phyloP scores from a whole-genome alignment of 1,140 invertebrate species.

The Zaprionus ornatus region DNA sequence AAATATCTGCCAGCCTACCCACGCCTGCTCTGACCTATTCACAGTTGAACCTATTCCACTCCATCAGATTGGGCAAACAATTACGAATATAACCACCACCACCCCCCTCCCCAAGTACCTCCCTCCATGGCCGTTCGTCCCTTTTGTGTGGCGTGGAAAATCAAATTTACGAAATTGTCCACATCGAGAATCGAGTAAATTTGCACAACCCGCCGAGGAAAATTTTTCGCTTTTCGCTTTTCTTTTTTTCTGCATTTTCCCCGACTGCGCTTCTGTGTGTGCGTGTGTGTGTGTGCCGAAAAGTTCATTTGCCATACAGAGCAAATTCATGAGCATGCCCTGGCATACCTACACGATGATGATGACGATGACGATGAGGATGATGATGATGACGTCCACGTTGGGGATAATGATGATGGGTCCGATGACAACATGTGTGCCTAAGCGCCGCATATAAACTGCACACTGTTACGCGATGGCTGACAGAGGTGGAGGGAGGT shows the following conservation, averaged over 20 bases:
- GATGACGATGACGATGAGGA: constrained; percentile 21
- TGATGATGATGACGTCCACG: constrained; percentile 36
- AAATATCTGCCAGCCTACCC: background rate
- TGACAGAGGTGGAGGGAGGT: constrained; percentile 16
- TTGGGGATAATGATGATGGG: constrained; percentile 45
- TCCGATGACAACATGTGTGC: constrained; percentile 70
- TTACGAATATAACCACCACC: constrained; percentile 33
- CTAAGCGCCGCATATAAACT: constrained; percentile 64
- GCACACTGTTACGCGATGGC: constrained; percentile 37
- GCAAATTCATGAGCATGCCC: constrained; percentile 74
- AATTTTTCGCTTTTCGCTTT: constrained; percentile 1
- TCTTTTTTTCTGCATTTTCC: background rate
- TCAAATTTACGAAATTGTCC: constrained; percentile 63
- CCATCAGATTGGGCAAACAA: constrained; percentile 32
- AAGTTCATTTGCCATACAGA: constrained; percentile 64
- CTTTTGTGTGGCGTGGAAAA: constrained; percentile 28
- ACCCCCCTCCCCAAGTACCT: background rate
- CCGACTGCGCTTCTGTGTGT: background rate
- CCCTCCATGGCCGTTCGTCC: background rate
- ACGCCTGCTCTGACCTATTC: background rate
- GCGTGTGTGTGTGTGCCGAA: constrained; percentile 17
- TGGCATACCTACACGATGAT: constrained; percentile 19
- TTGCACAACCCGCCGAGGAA: constrained; percentile 38
- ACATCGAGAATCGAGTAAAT: constrained; percentile 57
- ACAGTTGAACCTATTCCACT: background rate